These are phyloP conservation scores for Phaenicophaeus curvirostris DNA, from an alignment of 2,797 vertebrate species.

Conservation along the genomic window DNA sequence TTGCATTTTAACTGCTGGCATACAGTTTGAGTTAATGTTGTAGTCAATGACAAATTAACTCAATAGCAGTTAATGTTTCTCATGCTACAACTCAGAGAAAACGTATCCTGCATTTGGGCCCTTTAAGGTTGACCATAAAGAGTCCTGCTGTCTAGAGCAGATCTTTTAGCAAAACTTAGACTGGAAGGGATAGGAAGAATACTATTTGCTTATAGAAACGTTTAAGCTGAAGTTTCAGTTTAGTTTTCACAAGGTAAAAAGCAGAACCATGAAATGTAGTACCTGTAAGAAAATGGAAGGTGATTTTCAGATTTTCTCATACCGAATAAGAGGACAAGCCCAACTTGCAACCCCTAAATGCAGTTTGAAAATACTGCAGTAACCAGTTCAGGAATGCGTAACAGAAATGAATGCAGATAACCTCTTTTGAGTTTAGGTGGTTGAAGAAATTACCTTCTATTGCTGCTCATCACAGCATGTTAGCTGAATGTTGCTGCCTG, in stretches of 20 bases:
- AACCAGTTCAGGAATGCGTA: neutral
- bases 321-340: neutral
- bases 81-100: neutral
- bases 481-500: neutral
- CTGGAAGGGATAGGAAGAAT: neutral
- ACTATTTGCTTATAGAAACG: neutral
- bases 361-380: neutral
- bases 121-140: neutral
- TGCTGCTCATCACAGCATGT: neutral
- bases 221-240: neutral
- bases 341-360: neutral
- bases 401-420: neutral
- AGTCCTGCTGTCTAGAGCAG: neutral
- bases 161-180: neutral
- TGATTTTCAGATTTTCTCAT: neutral
- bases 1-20: neutral
- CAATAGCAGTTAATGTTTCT: neutral
- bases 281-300: neutral
- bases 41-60: neutral
- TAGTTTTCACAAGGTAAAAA: neutral
- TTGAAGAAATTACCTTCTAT: neutral
- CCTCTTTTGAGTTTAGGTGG: neutral
- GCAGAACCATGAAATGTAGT: neutral
- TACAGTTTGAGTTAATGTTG: neutral
- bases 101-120: neutral